phyloP scores from a whole-genome alignment of 1,140 invertebrate species.

The Drosophila miranda region DNA sequence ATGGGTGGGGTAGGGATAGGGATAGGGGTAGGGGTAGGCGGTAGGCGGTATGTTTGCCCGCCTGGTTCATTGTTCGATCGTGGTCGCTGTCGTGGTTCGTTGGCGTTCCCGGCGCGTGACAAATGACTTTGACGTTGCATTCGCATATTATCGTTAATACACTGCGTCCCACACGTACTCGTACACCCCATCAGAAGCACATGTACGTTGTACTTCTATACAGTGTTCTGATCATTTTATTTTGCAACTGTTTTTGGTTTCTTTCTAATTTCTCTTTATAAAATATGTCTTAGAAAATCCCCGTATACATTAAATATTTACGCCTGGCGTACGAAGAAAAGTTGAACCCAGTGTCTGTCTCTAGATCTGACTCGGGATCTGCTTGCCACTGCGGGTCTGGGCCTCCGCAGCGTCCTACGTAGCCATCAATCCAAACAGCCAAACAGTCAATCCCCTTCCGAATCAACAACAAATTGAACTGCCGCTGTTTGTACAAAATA shows the following conservation, averaged over 20 bases:
- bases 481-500: slow-evolving; percentile 65
- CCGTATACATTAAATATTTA: not conserved
- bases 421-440: slow-evolving; percentile 62
- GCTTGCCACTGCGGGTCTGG: slow-evolving; percentile 8
- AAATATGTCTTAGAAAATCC: too few relatives aligned
- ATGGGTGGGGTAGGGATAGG: not conserved
- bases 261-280: too few relatives aligned
- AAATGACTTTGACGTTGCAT: slow-evolving; percentile 80
- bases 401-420: slow-evolving; percentile 53
- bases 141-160: slow-evolving; percentile 63
- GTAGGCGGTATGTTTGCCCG: slow-evolving; percentile 52
- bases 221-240: too few relatives aligned
- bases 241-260: too few relatives aligned
- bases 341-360: slow-evolving; percentile 8
- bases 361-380: slow-evolving; percentile 8
- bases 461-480: slow-evolving; percentile 74
- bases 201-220: too few relatives aligned
- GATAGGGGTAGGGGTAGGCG: not conserved
- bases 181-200: not conserved
- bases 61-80: slow-evolving; percentile 76
- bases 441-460: slow-evolving; percentile 29
- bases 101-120: slow-evolving; percentile 67
- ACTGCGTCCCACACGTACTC: not conserved
- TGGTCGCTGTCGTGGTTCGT: slow-evolving; percentile 58
- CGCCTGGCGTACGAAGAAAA: slow-evolving; percentile 14